These are phyloP conservation scores for Drosophila testacea DNA, from an alignment of 2,888 invertebrate genomes.

Conservation along the genomic window DNA sequence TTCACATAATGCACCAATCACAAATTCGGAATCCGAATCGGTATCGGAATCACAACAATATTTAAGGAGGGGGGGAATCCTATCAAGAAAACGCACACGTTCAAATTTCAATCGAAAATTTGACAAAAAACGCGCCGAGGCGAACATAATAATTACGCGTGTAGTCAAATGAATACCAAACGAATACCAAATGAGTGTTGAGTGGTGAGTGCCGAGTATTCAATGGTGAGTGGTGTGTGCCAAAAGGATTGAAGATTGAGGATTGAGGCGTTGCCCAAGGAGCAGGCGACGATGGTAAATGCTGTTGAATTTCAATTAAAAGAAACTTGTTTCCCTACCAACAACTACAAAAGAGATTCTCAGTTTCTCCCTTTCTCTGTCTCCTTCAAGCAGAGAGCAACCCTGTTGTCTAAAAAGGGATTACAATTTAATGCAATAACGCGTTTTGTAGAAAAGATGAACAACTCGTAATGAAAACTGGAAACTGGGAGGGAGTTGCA, in stretches of 20 bases:
- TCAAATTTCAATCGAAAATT: constrained; percentile 60
- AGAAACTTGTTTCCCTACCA: constrained; percentile 62
- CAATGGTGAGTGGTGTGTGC: constrained; percentile 67
- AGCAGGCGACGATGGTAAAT: constrained; percentile 50
- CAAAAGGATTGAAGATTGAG: constrained; percentile 65
- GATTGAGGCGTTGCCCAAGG: constrained; percentile 64
- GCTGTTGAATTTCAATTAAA: constrained; percentile 76
- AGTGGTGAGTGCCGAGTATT: constrained; percentile 25
- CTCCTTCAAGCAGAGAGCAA: constrained; percentile 11
- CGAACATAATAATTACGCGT: constrained; percentile 74
- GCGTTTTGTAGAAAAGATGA: constrained; percentile 49
- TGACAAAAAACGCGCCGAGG: constrained; percentile 58
- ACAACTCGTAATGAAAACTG: constrained; percentile 28
- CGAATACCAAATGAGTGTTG: constrained; percentile 63
- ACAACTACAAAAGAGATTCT: constrained; percentile 9
- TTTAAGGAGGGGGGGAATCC: constrained; percentile 16
- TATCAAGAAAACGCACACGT: constrained; percentile 79
- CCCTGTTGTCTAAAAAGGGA: constrained; percentile 60
- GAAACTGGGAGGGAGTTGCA: constrained; percentile 75
- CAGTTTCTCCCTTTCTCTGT: neutral
- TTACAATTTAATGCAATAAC: constrained; percentile 81
- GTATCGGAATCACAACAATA: constrained; percentile 9
- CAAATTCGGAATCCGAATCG: constrained; percentile 36
- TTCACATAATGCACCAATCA: constrained; percentile 52
- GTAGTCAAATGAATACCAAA: constrained; percentile 11